These are phyloP conservation scores for Spea hammondii DNA, from an alignment of 2,797 vertebrate genomes.

Conservation along the genomic window DNA sequence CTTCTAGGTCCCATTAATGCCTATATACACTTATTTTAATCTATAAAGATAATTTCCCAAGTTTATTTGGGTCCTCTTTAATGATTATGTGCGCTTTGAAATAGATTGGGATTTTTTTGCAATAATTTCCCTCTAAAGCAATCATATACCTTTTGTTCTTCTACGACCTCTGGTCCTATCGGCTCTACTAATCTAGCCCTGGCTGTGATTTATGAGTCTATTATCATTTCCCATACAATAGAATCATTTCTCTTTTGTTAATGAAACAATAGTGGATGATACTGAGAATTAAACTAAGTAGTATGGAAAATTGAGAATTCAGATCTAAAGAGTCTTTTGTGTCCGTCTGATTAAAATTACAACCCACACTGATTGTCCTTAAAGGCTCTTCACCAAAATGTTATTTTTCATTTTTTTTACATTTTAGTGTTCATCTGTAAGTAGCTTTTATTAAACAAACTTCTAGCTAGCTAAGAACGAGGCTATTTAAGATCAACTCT, in stretches of 20 bases:
- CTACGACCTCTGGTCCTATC: too few relatives aligned
- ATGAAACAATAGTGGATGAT: background rate
- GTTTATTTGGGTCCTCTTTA: too few relatives aligned
- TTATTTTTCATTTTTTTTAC: background rate
- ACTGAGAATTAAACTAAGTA: background rate
- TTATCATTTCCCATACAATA: background rate
- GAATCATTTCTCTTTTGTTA: background rate
- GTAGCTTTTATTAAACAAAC: background rate
- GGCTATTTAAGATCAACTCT: background rate
- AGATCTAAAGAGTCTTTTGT: background rate
- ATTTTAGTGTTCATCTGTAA: background rate
- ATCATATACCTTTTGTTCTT: too few relatives aligned
- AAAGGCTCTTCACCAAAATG: constrained; percentile 1
- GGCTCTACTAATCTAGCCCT: background rate
- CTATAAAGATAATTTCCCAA: too few relatives aligned
- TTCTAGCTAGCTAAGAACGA: background rate
- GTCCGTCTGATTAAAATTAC: constrained; percentile 29
- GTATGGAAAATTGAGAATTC: background rate
- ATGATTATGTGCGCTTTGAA: too few relatives aligned
- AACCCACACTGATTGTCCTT: constrained; percentile 12
- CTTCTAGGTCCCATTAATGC: too few relatives aligned
- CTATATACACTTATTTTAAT: too few relatives aligned
- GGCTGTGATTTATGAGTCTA: background rate
- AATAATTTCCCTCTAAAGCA: too few relatives aligned
- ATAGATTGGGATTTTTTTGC: too few relatives aligned